Base-by-base conservation (phyloP, 2,888 invertebrate genomes). In the Drosophila meridionalis region DNA sequence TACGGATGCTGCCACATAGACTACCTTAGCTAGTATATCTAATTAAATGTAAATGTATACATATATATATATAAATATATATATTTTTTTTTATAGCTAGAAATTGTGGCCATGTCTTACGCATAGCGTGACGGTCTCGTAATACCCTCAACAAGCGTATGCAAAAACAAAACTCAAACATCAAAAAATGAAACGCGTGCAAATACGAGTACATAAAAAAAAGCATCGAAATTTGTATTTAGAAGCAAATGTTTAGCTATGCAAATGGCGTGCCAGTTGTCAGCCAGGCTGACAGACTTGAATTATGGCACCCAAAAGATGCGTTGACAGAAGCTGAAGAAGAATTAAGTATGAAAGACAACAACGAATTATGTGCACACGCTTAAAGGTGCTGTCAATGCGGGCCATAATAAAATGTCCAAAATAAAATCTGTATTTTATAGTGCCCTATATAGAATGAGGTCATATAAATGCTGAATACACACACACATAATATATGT, bases 221-320 rank as follows among this genome's bases (percentile, higher is more conserved):
- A 59, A 80, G 52, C 50, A 52, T 73, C 70, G 69, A 83, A 81
- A 78, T 74, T 89, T 76, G 77, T 84, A 85, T 89, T 85, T 76
- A 82, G 84, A 61, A 78, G 73, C 87, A 84, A 85, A 90, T 88
- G 90, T 90, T 87, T 87, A 76, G 88, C 81, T 87, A 90, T 87
- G 87, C 90, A 89, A 90, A 87, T 90, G 80, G 76, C 76, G 88
- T 87, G 76, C 88, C 90, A 77, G 73, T 80, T 69, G 77, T 38
- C 80, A 63, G 58, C 34, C 69, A 45, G 67, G 53, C 53, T 57
- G 63, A 73, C 56, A 64, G 76, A 76, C 87, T 89, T 87, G 85
- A 85, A 84, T 87, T 89, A 89, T 89, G 85, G 89, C 89, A 80
- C 77, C 82, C 70, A 69, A 73, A 87, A 84, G 89, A 84, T 87